Conservation (phyloP, 2,113 vertebrate species). For the Mesembrinibis cayennensis region DNA sequence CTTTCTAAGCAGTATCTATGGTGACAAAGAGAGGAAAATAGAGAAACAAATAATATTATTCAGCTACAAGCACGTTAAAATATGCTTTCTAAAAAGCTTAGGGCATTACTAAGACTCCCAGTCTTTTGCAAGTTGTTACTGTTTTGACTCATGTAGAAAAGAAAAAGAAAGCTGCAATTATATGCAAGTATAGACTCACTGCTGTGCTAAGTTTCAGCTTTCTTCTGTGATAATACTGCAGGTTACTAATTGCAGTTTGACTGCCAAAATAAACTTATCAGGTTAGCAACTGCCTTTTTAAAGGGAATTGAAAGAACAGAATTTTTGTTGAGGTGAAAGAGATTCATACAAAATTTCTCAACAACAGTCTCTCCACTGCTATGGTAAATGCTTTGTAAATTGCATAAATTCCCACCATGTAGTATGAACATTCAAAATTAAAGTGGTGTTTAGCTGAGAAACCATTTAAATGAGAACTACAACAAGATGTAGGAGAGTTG, state of each 20-base stretch:
- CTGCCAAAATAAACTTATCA: not conserved
- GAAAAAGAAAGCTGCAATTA: not conserved
- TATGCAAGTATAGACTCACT: not conserved
- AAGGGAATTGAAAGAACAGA: not conserved
- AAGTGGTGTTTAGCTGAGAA: not conserved
- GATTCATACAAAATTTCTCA: not conserved
- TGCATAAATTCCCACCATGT: not conserved
- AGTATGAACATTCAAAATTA: not conserved
- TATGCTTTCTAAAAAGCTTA: not conserved
- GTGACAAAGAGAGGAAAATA: not conserved
- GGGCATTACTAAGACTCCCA: not conserved
- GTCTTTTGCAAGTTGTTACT: not conserved
- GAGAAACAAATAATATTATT: not conserved
- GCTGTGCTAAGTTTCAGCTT: not conserved
- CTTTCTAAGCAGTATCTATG: not conserved
- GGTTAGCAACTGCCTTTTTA: not conserved
- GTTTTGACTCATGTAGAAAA: not conserved
- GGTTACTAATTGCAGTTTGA: not conserved
- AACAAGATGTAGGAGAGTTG: not conserved
- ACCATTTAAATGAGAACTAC: not conserved
- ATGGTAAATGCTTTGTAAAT: not conserved
- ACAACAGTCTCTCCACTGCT: not conserved
- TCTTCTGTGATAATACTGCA: not conserved
- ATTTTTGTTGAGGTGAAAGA: not conserved
- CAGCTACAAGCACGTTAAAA: not conserved